phyloP scores from a whole-genome alignment of 2,888 invertebrate species.

The Scaptomyza flava region DNA sequence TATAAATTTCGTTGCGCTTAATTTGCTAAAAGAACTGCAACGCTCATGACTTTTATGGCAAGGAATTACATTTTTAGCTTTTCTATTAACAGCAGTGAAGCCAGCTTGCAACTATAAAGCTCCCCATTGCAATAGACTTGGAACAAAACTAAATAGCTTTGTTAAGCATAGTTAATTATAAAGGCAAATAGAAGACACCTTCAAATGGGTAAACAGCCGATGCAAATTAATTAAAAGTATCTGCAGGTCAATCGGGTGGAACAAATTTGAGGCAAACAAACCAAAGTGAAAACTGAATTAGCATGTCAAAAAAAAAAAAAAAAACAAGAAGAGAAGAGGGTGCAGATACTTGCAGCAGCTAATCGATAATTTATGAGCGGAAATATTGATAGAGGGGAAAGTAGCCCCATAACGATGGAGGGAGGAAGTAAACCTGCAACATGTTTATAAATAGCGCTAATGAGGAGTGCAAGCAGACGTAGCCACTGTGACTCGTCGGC shows the following conservation, averaged over 20 bases:
- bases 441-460: constrained; percentile 75
- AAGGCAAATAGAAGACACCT: neutral
- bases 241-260: constrained; percentile 50
- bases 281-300: constrained; percentile 60
- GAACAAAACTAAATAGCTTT: neutral
- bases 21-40: constrained; percentile 62
- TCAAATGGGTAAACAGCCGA: constrained; percentile 23
- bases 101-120: constrained; percentile 19
- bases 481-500: constrained; percentile 22
- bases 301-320: constrained; percentile 51
- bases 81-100: constrained; percentile 22
- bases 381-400: constrained; percentile 32
- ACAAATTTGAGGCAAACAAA: constrained; percentile 40
- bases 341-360: constrained; percentile 31
- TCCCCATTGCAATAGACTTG: neutral
- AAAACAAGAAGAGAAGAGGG: neutral
- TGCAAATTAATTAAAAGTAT: constrained; percentile 59
- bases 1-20: constrained; percentile 66
- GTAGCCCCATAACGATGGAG: neutral
- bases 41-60: constrained; percentile 63
- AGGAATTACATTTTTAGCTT: constrained; percentile 57
- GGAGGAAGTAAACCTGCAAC: constrained; percentile 45
- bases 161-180: constrained; percentile 10
- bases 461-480: constrained; percentile 53
- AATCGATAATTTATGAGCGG: constrained; percentile 77